A percentile compares a stretch with the other conserved stretches of the same genome.
Conservation (phyloP, 2,888 invertebrate genomes). For the Conistra vaccinii region DNA sequence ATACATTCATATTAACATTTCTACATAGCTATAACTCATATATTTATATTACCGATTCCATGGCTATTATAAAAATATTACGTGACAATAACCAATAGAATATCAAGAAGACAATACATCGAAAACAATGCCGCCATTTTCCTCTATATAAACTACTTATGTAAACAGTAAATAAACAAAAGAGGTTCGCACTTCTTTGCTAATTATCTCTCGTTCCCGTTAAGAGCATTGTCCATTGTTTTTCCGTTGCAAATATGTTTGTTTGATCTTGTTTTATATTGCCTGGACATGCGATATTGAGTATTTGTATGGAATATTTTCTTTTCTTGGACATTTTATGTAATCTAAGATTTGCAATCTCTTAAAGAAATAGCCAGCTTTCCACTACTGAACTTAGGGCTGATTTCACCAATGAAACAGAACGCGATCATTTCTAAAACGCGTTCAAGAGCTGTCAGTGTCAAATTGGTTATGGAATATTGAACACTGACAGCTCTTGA, state of each 20-base stretch:
- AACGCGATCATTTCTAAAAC: too few species aligned
- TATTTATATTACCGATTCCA: not conserved
- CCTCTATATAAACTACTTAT: not conserved
- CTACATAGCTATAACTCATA: not conserved
- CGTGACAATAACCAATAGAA: conserved; percentile 2
- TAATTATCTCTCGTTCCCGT: conserved; percentile 17
- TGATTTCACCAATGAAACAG: too few species aligned
- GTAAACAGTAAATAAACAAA: conserved; percentile 12
- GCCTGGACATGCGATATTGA: conserved; percentile 16
- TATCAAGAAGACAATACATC: not conserved
- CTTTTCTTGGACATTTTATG: not conserved
- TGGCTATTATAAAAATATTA: not conserved
- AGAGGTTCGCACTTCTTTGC: conserved; percentile 15
- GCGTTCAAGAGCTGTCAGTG: too few species aligned
- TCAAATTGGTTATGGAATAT: too few species aligned
- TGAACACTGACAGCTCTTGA: too few species aligned
- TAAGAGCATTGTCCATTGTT: conserved; percentile 33
- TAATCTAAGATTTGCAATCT: not conserved
- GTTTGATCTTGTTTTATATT: conserved; percentile 10
- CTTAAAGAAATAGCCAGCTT: too few species aligned
- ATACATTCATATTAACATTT: not conserved
- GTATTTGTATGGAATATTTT: not conserved
- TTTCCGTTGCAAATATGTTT: conserved; percentile 14
- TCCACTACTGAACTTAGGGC: too few species aligned
- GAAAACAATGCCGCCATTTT: conserved; percentile 20